These are phyloP conservation scores for Sturnira hondurensis DNA, from an alignment of 2,113 vertebrate species.

Conservation along the genomic window DNA sequence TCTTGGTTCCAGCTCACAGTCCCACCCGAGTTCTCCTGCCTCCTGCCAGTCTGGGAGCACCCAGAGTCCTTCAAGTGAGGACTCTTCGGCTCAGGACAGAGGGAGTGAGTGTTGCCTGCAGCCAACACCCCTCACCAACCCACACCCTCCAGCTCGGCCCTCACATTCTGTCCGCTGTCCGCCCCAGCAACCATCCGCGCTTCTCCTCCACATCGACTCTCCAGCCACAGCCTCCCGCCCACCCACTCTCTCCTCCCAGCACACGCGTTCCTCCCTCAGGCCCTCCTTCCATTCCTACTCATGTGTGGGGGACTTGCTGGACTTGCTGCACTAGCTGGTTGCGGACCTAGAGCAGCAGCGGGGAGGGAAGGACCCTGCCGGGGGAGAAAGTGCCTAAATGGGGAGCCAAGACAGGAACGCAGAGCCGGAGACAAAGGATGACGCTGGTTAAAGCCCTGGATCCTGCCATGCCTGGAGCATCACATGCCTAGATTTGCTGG, in stretches of 20 bases:
- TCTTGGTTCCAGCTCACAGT: background rate
- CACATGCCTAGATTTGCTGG: background rate
- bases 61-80: background rate
- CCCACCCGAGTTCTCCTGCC: background rate
- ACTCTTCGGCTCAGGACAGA: background rate
- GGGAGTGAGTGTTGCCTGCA: background rate
- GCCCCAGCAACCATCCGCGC: rapidly evolving
- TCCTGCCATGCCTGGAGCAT: background rate
- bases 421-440: background rate
- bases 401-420: background rate
- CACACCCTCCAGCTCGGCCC: background rate
- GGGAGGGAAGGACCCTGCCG: background rate
- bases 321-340: background rate
- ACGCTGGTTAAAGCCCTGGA: background rate
- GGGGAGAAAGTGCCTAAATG: background rate
- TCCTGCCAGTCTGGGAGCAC: background rate
- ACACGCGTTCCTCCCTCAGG: rapidly evolving
- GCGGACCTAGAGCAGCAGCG: background rate
- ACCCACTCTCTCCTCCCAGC: background rate
- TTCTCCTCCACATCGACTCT: background rate
- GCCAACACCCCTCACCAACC: background rate
- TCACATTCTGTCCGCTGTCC: background rate
- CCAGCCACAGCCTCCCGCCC: background rate
- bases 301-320: background rate
- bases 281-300: background rate